Evolutionary conservation across 2,888 invertebrate species (phyloP), one percentile per base, ranked within the genome.

Genomic region (Drosophila koepferae): DNA sequence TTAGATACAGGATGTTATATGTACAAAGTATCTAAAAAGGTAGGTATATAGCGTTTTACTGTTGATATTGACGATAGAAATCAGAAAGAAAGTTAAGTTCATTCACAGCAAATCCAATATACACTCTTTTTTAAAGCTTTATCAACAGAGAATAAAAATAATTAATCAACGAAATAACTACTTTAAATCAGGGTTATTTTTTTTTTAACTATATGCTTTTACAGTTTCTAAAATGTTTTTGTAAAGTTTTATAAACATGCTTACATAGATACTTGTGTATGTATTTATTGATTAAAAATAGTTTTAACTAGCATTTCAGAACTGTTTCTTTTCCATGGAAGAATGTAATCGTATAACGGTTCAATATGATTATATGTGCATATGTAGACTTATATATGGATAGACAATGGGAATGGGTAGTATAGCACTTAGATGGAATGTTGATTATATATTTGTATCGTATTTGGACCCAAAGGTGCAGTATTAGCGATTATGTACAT

Each of bases 391-490:
- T 63, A 46, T 61, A 55, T 10, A 73, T 77, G 78, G 70, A 71
- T 70, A 78, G 71, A 73, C 73, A 68, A 56, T 72, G 64, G 76
- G 77, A 77, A 77, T 77, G 77, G 72, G 56, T 63, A 72, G 72
- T 60, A 68, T 63, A 72, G 72, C 68, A 72, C 68, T 63, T 68
- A 38, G 41, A 70, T 77, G 77, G 77, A 77, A 77, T 78, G 77
- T 51, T 65, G 64, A 63, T 58, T 34, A 68, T 34, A 68, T 20
- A 69, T 70, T 74, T 74, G 70, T 77, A 70, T 70, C 59, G 12
- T 80, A 63, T 73, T 79, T 79, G 83, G 83, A 84, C 83, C 83
- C 83, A 83, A 83, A 72, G 74, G 77, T 86, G 73, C 72, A 67
- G 70, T 74, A 63, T 72, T 74, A 67, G 58, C 71, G 60, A 60